phyloP scores from a whole-genome alignment of 2,113 vertebrate genomes.

The Willisornis vidua region DNA sequence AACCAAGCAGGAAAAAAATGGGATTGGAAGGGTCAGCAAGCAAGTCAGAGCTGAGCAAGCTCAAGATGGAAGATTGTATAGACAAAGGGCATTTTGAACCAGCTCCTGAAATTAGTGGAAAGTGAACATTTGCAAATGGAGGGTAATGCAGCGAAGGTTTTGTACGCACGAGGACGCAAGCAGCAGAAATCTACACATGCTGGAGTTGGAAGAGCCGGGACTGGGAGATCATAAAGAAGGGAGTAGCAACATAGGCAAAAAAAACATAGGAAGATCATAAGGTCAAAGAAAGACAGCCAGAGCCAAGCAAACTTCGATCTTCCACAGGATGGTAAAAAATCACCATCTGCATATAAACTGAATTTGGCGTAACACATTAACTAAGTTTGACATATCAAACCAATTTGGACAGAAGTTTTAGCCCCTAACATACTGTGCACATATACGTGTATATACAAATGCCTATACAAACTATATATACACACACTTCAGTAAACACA shows the following conservation, averaged over 20 bases:
- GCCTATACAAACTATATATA: not conserved
- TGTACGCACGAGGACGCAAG: not conserved
- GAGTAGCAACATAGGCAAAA: not conserved
- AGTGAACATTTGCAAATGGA: not conserved
- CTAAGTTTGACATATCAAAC: not conserved
- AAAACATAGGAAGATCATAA: not conserved
- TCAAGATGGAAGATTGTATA: not conserved
- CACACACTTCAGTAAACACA: not conserved
- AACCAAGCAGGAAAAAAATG: not conserved
- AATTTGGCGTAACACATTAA: not conserved
- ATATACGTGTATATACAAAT: accelerated
- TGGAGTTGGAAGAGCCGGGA: not conserved
- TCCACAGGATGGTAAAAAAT: not conserved
- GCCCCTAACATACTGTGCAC: accelerated
- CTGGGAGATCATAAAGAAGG: not conserved
- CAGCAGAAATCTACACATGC: conserved; percentile 20
- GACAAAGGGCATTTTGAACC: not conserved
- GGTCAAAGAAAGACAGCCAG: not conserved
- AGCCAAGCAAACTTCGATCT: not conserved
- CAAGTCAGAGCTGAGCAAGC: not conserved
- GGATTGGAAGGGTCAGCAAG: not conserved
- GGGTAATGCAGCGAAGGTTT: not conserved
- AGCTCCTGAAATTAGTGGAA: not conserved
- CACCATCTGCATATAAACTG: not conserved
- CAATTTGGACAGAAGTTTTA: not conserved